A percentile compares a stretch with the other conserved stretches of the same genome.
These are phyloP conservation scores for Epinephelus lanceolatus DNA, from an alignment of 2,113 vertebrate genomes.

Conservation along the genomic window DNA sequence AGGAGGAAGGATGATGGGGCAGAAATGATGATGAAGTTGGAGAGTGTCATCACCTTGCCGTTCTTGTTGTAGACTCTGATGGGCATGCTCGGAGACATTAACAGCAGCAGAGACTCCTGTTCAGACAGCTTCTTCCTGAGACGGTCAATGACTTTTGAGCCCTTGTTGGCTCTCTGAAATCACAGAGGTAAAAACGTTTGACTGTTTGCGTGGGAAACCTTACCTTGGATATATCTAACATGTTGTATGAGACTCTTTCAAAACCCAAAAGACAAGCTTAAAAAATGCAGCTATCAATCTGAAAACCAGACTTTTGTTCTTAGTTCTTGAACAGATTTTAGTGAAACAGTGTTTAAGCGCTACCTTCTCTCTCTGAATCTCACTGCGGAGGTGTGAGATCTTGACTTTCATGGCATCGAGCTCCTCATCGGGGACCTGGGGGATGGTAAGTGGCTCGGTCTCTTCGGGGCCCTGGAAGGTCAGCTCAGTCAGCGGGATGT, in stretches of 20 bases:
- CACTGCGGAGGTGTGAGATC: constrained; percentile 97
- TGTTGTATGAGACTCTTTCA: not conserved
- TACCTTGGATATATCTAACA: not conserved
- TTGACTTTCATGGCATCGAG: constrained; percentile 97
- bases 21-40: not conserved
- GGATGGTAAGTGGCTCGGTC: constrained; percentile 89
- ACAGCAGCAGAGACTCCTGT: constrained; percentile 94
- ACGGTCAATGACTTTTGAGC: constrained; percentile 93
- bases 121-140: constrained; percentile 97
- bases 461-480: constrained; percentile 96
- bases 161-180: constrained; percentile 94
- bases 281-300: no score
- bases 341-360: not conserved
- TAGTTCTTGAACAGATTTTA: not conserved
- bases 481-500: constrained; percentile 94
- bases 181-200: constrained; percentile 31
- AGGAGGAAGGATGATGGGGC: not conserved
- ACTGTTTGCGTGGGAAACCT: not conserved
- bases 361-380: constrained; percentile 98
- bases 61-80: constrained; percentile 93
- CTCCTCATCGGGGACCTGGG: constrained; percentile 95
- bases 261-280: not conserved
- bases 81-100: constrained; percentile 95
- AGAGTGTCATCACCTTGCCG: constrained; percentile 89
- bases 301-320: not conserved